Evolutionary conservation across 30 jellyfish, hydroid and myxozoan species (phyloP).

Genomic region (Pseudorhiza aurosa): DNA sequence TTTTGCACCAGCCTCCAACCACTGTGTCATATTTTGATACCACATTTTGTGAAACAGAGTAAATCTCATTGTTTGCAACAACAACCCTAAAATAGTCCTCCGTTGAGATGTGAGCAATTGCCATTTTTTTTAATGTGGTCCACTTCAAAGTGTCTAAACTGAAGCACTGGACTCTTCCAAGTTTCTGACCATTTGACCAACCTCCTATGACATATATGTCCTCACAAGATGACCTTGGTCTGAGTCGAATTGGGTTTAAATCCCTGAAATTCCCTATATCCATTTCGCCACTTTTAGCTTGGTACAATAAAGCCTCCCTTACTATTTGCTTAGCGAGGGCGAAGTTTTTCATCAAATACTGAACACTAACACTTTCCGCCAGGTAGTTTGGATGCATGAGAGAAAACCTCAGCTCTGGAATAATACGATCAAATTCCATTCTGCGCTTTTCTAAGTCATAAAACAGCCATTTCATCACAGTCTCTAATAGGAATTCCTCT

Average conservation of each 20-base stretch:
- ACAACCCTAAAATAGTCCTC: slow-evolving; percentile 93
- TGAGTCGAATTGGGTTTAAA: slow-evolving; percentile 40
- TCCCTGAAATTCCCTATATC: background rate
- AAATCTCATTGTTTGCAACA: slow-evolving; percentile 87
- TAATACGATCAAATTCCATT: slow-evolving; percentile 25
- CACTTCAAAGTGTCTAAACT: slow-evolving; percentile 90
- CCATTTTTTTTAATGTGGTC: slow-evolving; percentile 86
- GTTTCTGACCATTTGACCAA: slow-evolving; percentile 98
- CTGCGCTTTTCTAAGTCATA: slow-evolving; percentile 68
- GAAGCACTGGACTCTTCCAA: slow-evolving; percentile 95
- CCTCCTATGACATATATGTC: slow-evolving; percentile 97
- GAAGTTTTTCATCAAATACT: slow-evolving; percentile 67
- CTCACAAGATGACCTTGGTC: slow-evolving; percentile 85
- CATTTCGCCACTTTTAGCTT: slow-evolving; percentile 12
- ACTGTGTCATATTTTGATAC: slow-evolving; percentile 90
- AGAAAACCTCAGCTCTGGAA: slow-evolving; percentile 79
- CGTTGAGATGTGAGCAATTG: slow-evolving; percentile 77
- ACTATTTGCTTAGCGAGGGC: slow-evolving; percentile 64
- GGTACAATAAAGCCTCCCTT: slow-evolving; percentile 68
- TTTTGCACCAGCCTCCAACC: slow-evolving; percentile 79
- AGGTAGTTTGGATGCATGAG: slow-evolving; percentile 75
- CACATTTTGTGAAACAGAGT: slow-evolving; percentile 74
- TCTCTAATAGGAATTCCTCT: slow-evolving; percentile 81
- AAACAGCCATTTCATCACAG: slow-evolving; percentile 88
- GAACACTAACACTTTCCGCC: slow-evolving; percentile 66